Conservation (phyloP, 2,113 vertebrate species). For the Mugil cephalus region DNA sequence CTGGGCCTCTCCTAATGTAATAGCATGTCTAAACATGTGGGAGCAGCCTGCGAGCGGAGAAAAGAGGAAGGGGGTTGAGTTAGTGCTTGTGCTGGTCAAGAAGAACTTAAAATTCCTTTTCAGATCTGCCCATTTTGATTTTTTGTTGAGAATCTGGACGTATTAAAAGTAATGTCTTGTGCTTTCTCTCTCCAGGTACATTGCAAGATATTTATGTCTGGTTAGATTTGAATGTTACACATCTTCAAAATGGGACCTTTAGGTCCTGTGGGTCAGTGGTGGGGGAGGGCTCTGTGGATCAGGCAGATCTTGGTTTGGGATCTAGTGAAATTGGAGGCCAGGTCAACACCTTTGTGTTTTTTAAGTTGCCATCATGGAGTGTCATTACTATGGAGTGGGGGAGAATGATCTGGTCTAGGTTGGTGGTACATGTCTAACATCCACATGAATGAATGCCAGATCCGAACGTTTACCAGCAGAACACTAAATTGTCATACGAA, state of each 20-base stretch:
- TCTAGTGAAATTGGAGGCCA: neutral
- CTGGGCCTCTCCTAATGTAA: conserved; percentile 70
- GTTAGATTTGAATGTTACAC: neutral
- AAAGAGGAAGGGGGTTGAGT: conserved; percentile 46
- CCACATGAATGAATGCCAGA: no score
- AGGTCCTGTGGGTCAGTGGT: no score
- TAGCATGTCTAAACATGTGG: conserved; percentile 74
- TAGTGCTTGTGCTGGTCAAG: conserved; percentile 49
- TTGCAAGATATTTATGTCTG: neutral
- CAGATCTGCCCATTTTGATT: conserved; percentile 20
- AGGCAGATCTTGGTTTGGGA: no score
- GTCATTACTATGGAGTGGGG: no score
- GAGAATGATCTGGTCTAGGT: no score
- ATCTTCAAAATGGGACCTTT: no score
- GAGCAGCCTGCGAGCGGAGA: conserved; percentile 55
- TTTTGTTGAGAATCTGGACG: neutral
- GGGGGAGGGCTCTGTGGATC: no score
- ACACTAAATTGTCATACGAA: no score
- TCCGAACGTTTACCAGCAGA: no score
- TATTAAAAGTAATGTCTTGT: neutral
- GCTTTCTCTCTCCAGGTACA: conserved; percentile 3
- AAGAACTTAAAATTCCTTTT: conserved; percentile 32
- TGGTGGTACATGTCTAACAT: no score
- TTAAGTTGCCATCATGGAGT: no score
- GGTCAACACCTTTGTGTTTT: no score